phyloP scores from a whole-genome alignment of 2,797 vertebrate species.

The Aeoliscus strigatus region DNA sequence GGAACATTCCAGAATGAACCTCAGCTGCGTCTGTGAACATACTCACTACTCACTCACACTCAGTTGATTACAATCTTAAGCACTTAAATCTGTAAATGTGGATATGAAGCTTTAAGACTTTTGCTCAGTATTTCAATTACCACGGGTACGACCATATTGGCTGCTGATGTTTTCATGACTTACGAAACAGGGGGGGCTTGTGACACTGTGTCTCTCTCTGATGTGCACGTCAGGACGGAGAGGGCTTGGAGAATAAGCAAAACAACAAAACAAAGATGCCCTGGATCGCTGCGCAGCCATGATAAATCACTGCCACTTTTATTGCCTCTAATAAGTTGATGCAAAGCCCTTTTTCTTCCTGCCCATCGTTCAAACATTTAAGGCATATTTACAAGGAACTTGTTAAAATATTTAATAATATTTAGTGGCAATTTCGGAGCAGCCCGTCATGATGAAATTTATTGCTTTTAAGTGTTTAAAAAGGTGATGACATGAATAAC shows the following conservation, averaged over 20 bases:
- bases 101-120: constrained; percentile 69
- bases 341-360: constrained; percentile 82
- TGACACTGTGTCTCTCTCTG: constrained; percentile 68
- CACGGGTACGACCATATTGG: constrained; percentile 45
- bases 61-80: constrained; percentile 63
- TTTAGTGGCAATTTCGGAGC: constrained; percentile 84
- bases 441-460: constrained; percentile 76
- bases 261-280: constrained; percentile 66
- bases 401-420: constrained; percentile 91
- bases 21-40: too few species aligned
- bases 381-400: constrained; percentile 87
- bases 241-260: constrained; percentile 65
- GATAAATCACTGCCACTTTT: constrained; percentile 80
- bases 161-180: constrained; percentile 62
- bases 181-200: constrained; percentile 68
- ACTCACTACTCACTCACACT: too few species aligned
- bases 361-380: constrained; percentile 84
- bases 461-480: constrained; percentile 84
- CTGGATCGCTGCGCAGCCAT: constrained; percentile 68
- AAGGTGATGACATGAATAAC: constrained; percentile 84
- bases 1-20: too few species aligned
- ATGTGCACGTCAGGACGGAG: constrained; percentile 71
- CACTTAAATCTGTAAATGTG: constrained; percentile 57
- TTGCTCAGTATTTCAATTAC: constrained; percentile 48
- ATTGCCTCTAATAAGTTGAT: constrained; percentile 86